These are phyloP conservation scores for Danio tinwini DNA, from an alignment of 2,797 vertebrate genomes.

Conservation along the genomic window DNA sequence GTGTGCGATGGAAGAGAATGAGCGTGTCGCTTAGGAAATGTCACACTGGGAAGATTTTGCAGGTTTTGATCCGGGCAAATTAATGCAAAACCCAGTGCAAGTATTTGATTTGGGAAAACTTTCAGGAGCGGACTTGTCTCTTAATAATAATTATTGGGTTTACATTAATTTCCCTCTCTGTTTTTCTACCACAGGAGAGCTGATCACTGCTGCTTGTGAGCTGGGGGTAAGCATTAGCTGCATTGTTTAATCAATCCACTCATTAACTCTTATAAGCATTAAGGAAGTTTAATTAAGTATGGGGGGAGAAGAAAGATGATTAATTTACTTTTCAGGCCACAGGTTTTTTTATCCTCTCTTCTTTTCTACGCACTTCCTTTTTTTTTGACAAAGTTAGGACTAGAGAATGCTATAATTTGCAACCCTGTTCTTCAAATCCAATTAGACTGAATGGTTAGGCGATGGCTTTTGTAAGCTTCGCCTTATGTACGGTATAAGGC, in stretches of 20 bases:
- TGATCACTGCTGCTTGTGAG: slow-evolving; percentile 99
- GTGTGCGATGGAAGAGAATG: slow-evolving; percentile 79
- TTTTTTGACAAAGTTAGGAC: slow-evolving; percentile 93
- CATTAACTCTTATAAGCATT: slow-evolving; percentile 99
- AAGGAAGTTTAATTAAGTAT: slow-evolving; percentile 99
- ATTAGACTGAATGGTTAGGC: slow-evolving; percentile 99
- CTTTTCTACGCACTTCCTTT: slow-evolving; percentile 85
- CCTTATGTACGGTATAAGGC: slow-evolving; percentile 99
- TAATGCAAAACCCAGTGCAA: slow-evolving; percentile 99
- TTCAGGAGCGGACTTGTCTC: slow-evolving; percentile 97
- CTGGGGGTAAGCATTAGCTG: slow-evolving; percentile 99
- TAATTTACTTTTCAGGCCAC: slow-evolving; percentile 99
- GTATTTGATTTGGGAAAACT: slow-evolving; percentile 99
- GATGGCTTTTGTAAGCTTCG: slow-evolving; percentile 94
- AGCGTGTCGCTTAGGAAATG: slow-evolving; percentile 90
- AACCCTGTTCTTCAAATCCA: slow-evolving; percentile 99
- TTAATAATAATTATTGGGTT: slow-evolving; percentile 99
- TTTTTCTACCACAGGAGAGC: slow-evolving; percentile 99
- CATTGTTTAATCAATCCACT: slow-evolving; percentile 99
- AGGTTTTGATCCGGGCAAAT: slow-evolving; percentile 99
- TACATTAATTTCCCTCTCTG: slow-evolving; percentile 93
- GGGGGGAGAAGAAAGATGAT: slow-evolving; percentile 89
- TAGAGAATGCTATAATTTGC: slow-evolving; percentile 99
- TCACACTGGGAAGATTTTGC: slow-evolving; percentile 99
- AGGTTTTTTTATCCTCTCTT: slow-evolving; percentile 77